phyloP scores from a whole-genome alignment of 2,888 invertebrate species.

The Tetragonisca angustula region DNA sequence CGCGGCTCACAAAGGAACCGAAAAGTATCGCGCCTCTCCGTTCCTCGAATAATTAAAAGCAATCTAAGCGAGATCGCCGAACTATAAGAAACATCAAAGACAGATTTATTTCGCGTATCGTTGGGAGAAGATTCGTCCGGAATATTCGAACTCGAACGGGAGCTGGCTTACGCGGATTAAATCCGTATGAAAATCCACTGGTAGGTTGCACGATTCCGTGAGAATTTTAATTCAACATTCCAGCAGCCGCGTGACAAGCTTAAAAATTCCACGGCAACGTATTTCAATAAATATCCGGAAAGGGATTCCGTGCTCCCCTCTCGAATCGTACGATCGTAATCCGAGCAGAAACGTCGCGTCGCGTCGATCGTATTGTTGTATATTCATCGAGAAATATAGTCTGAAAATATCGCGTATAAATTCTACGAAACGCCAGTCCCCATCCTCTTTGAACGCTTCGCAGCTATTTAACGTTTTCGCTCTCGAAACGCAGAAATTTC shows the following conservation, averaged over 20 bases:
- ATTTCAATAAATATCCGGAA: constrained; percentile 13
- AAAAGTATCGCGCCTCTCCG: not conserved
- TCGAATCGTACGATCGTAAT: constrained; percentile 3
- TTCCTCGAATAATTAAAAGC: not conserved
- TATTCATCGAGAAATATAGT: no score
- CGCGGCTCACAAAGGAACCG: not conserved
- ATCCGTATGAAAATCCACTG: constrained; percentile 5
- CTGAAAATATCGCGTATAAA: no score
- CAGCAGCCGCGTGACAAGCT: constrained; percentile 23
- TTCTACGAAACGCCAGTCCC: no score
- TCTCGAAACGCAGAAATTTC: no score
- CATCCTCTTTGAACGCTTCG: no score
- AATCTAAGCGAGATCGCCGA: not conserved
- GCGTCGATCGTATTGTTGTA: no score
- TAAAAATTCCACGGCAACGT: constrained; percentile 29
- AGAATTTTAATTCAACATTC: constrained; percentile 36
- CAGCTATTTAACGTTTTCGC: no score
- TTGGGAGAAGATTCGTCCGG: not conserved
- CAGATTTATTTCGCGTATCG: not conserved
- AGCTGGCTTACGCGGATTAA: constrained; percentile 23
- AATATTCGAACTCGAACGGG: not conserved
- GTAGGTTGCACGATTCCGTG: not conserved
- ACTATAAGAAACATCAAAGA: not conserved
- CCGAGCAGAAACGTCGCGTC: not conserved
- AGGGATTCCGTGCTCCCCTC: not conserved